These are phyloP conservation scores for Drosophila biarmipes DNA, from an alignment of 1,140 invertebrate genomes.

Conservation along the genomic window DNA sequence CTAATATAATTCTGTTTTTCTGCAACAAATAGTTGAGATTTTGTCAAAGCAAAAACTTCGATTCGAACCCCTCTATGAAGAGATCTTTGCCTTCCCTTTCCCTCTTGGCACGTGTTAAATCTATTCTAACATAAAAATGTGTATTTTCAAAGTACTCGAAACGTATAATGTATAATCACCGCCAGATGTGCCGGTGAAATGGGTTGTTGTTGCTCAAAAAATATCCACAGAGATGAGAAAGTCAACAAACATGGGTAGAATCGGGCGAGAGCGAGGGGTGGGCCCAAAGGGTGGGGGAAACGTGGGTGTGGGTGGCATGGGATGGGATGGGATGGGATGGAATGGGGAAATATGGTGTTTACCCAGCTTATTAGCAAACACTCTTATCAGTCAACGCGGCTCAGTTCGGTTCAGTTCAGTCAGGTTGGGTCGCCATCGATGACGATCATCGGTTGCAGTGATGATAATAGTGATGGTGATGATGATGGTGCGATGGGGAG, in stretches of 20 bases:
- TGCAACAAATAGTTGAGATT: no score
- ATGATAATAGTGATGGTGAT: slow-evolving; percentile 14
- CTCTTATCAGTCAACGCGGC: slow-evolving; percentile 63
- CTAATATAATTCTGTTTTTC: no score
- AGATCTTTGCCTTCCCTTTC: no score
- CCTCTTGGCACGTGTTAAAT: neutral
- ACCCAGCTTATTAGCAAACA: slow-evolving; percentile 76
- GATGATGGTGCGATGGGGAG: slow-evolving; percentile 13
- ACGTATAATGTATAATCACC: neutral
- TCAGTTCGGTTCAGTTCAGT: slow-evolving; percentile 21
- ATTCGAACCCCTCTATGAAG: no score
- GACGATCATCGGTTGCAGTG: slow-evolving; percentile 23
- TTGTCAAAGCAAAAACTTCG: no score
- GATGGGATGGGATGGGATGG: neutral
- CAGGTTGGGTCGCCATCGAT: slow-evolving; percentile 26
- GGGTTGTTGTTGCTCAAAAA: slow-evolving; percentile 13
- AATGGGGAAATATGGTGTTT: slow-evolving; percentile 52
- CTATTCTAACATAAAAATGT: no score
- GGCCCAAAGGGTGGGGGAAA: slow-evolving; percentile 6
- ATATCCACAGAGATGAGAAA: slow-evolving; percentile 19
- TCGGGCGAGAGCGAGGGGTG: neutral
- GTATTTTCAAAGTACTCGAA: neutral
- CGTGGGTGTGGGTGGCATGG: slow-evolving; percentile 7
- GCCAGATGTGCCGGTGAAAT: neutral
- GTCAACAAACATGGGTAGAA: slow-evolving; percentile 13